Evolutionary conservation across 2,888 invertebrate species (phyloP), one percentile per base, ranked within the genome.

Genomic region (Drosophila subquinaria): DNA sequence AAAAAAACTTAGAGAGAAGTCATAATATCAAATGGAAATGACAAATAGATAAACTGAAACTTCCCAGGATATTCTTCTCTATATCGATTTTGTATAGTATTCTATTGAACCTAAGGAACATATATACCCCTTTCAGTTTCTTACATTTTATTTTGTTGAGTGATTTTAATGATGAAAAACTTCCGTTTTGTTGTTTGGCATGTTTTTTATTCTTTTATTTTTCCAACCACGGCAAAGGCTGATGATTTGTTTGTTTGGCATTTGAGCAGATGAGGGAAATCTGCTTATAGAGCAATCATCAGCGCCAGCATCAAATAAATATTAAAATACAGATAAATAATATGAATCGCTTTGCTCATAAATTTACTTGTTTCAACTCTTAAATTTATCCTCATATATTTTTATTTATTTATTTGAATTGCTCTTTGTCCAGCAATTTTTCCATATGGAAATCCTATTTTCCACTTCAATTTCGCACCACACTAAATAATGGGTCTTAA

Each of bases 121-220:
- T 2, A 5, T 38, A 27, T 27, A n/a, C 27, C 11, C 15, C 15
- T 33, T 33, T 13, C 17, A 17, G 42, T 20, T 20, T 33, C n/a
- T 9, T 33, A n/a, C 20, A 43, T 13, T 23, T 36, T 30, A 35
- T 43, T 13, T 43, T 52, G 64, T 33, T 71, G 76, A 71, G 60
- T 69, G 62, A 74, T 59, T 76, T 76, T 63, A 47, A 81, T 85
- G 79, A 88, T 81, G 79, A 74, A 85, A 67, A 74, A 73, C 88
- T 81, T 85, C 85, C 84, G 85, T 47, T 65, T 47, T 55, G 17
- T 40, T 42, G 36, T 42, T 23, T 57, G 45, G n/a, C 48, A 50
- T 68, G 9, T 60, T 50, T 65, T 35, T 64, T 52, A 15, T 43
- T 20, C 38, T 52, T 40, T 53, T 38, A 13, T 27, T 35, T 35